Evolutionary conservation across 2,113 vertebrate species (phyloP).

Genomic region (Eclectus roratus): DNA sequence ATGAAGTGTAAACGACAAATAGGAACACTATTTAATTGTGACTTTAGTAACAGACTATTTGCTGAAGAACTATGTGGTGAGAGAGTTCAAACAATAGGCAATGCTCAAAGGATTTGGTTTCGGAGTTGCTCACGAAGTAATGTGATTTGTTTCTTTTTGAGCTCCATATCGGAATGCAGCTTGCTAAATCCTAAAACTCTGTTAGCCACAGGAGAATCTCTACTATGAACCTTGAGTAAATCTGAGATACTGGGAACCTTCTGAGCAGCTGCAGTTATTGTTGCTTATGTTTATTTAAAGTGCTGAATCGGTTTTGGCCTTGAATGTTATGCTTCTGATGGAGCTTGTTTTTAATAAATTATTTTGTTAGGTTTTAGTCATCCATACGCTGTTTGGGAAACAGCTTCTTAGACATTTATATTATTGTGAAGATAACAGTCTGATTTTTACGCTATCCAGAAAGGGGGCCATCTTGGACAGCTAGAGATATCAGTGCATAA

Average conservation of each 20-base stretch:
- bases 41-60: constrained; percentile 31
- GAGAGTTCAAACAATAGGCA: constrained; percentile 25
- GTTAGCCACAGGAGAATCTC: neutral
- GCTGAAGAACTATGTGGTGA: constrained; percentile 5
- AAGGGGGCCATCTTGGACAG: neutral
- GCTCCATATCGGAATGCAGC: neutral
- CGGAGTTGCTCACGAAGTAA: neutral
- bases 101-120: constrained; percentile 7
- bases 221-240: neutral
- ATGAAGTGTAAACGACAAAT: constrained; percentile 75
- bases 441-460: neutral
- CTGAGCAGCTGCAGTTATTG: neutral
- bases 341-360: neutral
- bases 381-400: neutral
- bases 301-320: neutral
- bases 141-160: neutral
- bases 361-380: neutral
- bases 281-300: neutral
- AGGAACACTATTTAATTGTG: constrained; percentile 17
- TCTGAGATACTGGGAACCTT: neutral
- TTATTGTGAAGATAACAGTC: neutral
- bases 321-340: neutral
- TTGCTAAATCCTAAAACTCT: neutral
- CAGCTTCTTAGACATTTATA: neutral
- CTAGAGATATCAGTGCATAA: neutral